These are phyloP conservation scores for Pseudomyrmex concolor DNA, from an alignment of 1,140 invertebrate species.

Conservation along the genomic window DNA sequence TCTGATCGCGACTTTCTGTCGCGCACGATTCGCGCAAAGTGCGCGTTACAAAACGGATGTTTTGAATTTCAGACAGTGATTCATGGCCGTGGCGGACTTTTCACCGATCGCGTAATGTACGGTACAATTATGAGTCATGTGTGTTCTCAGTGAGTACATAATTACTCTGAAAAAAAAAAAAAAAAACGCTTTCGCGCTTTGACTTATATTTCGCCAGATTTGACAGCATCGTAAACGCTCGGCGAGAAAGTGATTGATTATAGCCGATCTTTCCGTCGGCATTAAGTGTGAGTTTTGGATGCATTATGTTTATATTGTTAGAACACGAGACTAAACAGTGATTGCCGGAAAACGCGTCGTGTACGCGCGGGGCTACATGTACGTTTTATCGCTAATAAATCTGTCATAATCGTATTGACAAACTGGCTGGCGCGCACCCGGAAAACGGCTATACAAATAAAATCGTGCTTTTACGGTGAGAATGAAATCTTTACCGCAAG, in stretches of 20 bases:
- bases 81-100: conserved; percentile 3
- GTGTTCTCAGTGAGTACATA: neutral
- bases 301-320: neutral
- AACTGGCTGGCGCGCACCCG: conserved; percentile 27
- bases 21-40: neutral
- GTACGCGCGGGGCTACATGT: neutral
- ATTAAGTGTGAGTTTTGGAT: neutral
- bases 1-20: neutral
- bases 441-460: conserved; percentile 58
- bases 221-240: neutral
- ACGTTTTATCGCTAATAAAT: conserved; percentile 55
- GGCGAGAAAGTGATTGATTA: neutral
- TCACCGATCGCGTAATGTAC: conserved; percentile 13
- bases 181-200: neutral
- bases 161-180: neutral
- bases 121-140: neutral
- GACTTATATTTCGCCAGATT: too few species aligned
- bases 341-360: conserved; percentile 6
- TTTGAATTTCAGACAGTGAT: conserved; percentile 11
- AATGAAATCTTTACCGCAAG: conserved; percentile 29
- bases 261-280: neutral
- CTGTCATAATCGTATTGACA: conserved; percentile 59
- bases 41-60: conserved; percentile 2
- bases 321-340: neutral
- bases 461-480: conserved; percentile 38